Evolutionary conservation across 2,888 invertebrate genomes (phyloP), one percentile per base, ranked within the genome.

Genomic region (Drosophila emarginata): DNA sequence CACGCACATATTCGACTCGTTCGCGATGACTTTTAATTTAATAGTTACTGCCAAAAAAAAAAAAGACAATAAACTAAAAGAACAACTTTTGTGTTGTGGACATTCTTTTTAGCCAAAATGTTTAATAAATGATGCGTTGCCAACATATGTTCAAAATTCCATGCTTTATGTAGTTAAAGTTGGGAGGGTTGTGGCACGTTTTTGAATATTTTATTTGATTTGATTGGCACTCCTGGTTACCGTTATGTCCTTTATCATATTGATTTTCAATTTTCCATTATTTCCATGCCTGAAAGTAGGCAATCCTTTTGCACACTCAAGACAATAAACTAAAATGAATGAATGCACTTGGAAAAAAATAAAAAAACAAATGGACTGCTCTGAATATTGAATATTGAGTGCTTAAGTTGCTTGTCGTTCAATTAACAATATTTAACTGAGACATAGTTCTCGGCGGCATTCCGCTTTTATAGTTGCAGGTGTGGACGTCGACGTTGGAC

Each of bases 401-500:
- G 51, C 12, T 58, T 40, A n/a, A 32, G 59, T 53, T 53, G 23
- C 32, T 52, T 73, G 64, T 72, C 78, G 78, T 66, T 77, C 78
- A 85, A 89, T 88, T 80, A 80, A 79, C 79, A 80, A 74, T 71
- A 63, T 73, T 85, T 79, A 77, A 88, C 89, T 89, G 88, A 89
- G 85, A 79, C 87, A 82, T 74, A 77, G 79, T 76, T 76, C 76
- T 52, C 63, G 58, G 68, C 57, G 64, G 45, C 71, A 66, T 36
- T 69, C 73, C 59, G 75, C 89, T 89, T 89, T 89, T 89, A 89
- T 89, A 89, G 83, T 70, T 69, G 64, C 80, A 54, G 23, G 18
- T 21, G 52, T 40, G 15, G 53, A 2, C 61, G 26, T 4, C 32
- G 57, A 12, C 67, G 45, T 12, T 7, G 52, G 12, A 6, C 52